These are phyloP conservation scores for Automeris io DNA, from an alignment of 2,888 invertebrate species.

Conservation along the genomic window DNA sequence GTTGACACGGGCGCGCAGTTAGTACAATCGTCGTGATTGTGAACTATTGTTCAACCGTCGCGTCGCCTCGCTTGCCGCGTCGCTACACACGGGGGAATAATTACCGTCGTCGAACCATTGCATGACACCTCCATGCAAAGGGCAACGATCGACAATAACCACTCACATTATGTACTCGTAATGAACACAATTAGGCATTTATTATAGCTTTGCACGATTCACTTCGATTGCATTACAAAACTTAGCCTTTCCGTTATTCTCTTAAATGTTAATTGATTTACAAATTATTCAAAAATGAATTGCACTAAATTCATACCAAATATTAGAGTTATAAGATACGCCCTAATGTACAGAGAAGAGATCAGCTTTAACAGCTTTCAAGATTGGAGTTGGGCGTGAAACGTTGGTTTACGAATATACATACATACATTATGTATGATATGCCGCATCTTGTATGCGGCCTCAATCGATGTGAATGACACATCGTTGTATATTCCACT, in stretches of 20 bases:
- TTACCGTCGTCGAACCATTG: conserved; percentile 38
- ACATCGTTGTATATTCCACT: conserved; percentile 72
- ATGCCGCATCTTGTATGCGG: conserved; percentile 61
- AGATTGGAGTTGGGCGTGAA: conserved; percentile 41
- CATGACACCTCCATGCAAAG: conserved; percentile 24
- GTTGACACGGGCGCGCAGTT: conserved; percentile 53
- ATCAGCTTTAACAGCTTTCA: conserved; percentile 37
- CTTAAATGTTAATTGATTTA: no score
- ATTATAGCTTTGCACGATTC: no score
- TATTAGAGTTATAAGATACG: no score
- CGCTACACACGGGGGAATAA: conserved; percentile 42
- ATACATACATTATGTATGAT: conserved; percentile 60
- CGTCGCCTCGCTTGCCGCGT: conserved; percentile 31
- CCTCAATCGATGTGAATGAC: conserved; percentile 72
- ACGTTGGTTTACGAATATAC: conserved; percentile 25
- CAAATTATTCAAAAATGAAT: no score
- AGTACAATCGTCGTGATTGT: conserved; percentile 60
- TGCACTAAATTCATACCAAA: no score
- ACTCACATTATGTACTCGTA: conserved; percentile 4
- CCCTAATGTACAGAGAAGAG: conserved; percentile 16
- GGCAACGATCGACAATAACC: conserved; percentile 13
- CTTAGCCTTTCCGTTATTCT: no score
- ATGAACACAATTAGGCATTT: conserved; percentile 16
- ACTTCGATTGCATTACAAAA: no score
- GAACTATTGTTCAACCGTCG: conserved; percentile 61